These are phyloP conservation scores for Lepidonotus clava DNA, from an alignment of 2,888 invertebrate genomes.

Conservation along the genomic window DNA sequence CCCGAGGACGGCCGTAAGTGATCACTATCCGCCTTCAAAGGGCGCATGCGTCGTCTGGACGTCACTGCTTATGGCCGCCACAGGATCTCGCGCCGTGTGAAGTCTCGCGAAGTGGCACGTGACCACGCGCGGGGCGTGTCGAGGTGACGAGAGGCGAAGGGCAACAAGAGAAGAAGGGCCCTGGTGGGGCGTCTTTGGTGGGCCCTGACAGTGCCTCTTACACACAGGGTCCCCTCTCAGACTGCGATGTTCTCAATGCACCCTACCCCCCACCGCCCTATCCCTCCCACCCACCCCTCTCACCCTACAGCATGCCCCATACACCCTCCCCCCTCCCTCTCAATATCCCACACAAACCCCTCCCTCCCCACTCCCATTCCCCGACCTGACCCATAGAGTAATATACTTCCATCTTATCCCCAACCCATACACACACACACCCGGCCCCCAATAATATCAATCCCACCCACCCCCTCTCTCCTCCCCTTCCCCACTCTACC, in stretches of 20 bases:
- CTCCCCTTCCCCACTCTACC: not conserved
- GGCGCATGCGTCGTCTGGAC: slow-evolving; percentile 31
- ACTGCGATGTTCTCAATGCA: no score
- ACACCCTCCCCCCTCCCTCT: not conserved
- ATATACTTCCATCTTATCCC: not conserved
- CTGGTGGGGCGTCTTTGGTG: not conserved
- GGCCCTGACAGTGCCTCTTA: not conserved
- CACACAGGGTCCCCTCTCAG: not conserved
- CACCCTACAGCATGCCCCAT: not conserved
- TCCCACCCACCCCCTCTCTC: not conserved
- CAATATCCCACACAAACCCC: not conserved
- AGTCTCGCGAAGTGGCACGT: slow-evolving; percentile 40
- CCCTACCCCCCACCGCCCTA: not conserved
- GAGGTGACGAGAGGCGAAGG: not conserved
- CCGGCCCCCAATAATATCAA: not conserved
- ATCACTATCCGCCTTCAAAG: slow-evolving; percentile 46
- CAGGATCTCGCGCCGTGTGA: slow-evolving; percentile 36
- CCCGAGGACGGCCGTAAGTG: slow-evolving; percentile 28
- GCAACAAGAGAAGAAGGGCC: not conserved
- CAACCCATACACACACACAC: not conserved
- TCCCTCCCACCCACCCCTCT: not conserved
- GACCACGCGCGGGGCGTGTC: slow-evolving; percentile 14
- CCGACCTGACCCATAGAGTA: not conserved
- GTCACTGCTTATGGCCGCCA: slow-evolving; percentile 15
- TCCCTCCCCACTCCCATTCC: not conserved